Conservation (phyloP, 2,113 vertebrate genomes). For the Siniperca knerii region DNA sequence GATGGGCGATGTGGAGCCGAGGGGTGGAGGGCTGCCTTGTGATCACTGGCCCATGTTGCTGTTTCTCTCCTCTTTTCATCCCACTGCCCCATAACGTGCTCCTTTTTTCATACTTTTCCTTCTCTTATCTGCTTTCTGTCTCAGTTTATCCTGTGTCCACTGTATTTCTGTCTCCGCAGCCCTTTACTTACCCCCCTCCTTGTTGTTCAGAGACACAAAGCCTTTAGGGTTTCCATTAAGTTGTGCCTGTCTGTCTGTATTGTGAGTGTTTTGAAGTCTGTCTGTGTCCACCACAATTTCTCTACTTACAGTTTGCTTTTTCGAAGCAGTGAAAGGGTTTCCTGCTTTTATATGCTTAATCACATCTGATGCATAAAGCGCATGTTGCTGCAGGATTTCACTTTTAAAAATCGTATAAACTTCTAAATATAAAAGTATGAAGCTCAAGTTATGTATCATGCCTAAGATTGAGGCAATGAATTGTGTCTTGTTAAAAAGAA, state of each 20-base stretch:
- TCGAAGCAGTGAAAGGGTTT: neutral
- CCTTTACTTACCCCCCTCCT: neutral
- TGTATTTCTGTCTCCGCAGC: constrained; percentile 28
- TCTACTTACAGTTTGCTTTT: neutral
- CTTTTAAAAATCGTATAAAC: neutral
- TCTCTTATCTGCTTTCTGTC: constrained; percentile 56
- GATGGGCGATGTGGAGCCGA: constrained; percentile 21
- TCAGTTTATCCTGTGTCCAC: constrained; percentile 18
- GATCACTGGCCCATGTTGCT: constrained; percentile 56
- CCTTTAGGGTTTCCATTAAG: constrained; percentile 57
- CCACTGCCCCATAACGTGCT: constrained; percentile 24
- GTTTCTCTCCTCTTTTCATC: constrained; percentile 46
- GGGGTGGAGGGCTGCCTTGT: constrained; percentile 33
- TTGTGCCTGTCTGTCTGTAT: constrained; percentile 40
- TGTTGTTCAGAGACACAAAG: constrained; percentile 35
- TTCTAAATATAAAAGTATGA: neutral
- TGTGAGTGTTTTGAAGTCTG: constrained; percentile 39
- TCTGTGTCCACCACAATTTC: constrained; percentile 11
- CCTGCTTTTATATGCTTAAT: neutral
- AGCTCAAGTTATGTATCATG: neutral
- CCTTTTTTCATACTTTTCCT: constrained; percentile 35
- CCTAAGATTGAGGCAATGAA: neutral
- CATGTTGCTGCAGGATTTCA: neutral
- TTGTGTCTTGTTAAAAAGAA: neutral
- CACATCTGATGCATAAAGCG: neutral